Base-by-base conservation (phyloP, 2,888 invertebrate species). In the Subacronicta megacephala region DNA sequence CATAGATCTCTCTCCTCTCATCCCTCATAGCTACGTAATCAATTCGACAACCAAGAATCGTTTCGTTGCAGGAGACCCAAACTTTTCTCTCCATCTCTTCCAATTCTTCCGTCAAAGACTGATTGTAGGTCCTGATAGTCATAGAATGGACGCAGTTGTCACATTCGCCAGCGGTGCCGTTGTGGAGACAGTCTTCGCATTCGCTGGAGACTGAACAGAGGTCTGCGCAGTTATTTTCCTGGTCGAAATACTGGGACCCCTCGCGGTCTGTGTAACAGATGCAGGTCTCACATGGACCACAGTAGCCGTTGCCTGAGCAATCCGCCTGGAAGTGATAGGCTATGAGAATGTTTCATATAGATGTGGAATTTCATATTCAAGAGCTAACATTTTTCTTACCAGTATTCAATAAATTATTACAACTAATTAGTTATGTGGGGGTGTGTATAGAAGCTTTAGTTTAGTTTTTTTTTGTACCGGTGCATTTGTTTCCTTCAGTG, bases 271-370 rank as follows among this genome's bases (percentile, higher is more conserved):
- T 70, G 76, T 74, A 81, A 67, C 93, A 93, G 15, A 81, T 71
- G 75, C 93, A 93, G 1, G 70, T 74, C 41, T 85, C 83, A 76
- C 90, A 90, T 0, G 45, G 37, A 1, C 79, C 81, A 66, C 92
- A 93, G 47, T 75, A 46, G 0, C 93, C 93, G 74, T 94, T 93
- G 38, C 89, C 88, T 2, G 83, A 85, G 54, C 93, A 94, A 37
- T 82, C 77, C 57, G 13, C 49, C 66, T 66, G 45, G 1, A 45
- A 70, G 40, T 15, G 1, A 10, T 35, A 45, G 16, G 6, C 26
- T 17, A 7, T 64, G 10, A 64, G 44, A 38, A 15, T 0, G 44
- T 20, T 42, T 26, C 16, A 42, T n/a, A n/a, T 12, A 26, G 26
- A 26, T 26, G 10, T 10, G 3, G 26, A 10, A 26, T 26, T 26